phyloP scores from a whole-genome alignment of 2,888 invertebrate genomes.

The Notodonta ziczac region DNA sequence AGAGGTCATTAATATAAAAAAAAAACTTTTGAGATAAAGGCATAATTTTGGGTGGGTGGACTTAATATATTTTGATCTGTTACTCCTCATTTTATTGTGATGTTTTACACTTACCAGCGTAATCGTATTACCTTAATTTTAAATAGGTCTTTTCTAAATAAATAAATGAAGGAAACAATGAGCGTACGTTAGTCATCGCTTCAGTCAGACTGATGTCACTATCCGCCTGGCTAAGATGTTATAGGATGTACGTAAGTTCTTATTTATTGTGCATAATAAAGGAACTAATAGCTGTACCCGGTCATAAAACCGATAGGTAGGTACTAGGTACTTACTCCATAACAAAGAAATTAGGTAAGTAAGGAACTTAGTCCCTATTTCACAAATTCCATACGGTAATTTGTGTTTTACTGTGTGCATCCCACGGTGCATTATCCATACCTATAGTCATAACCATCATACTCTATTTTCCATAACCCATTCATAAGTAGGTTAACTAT shows the following conservation, averaged over 20 bases:
- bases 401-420: background rate
- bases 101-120: too few relatives aligned
- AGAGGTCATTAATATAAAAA: too few relatives aligned
- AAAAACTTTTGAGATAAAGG: too few relatives aligned
- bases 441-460: background rate
- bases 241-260: background rate
- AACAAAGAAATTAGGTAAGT: background rate
- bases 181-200: background rate
- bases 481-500: conserved; percentile 18
- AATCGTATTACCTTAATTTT: too few relatives aligned
- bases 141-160: too few relatives aligned
- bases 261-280: background rate
- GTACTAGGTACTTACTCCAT: background rate
- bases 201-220: background rate
- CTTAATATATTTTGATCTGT: too few relatives aligned
- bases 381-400: too few relatives aligned
- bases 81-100: too few relatives aligned
- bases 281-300: too few relatives aligned
- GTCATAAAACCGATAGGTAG: background rate
- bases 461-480: background rate
- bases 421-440: background rate
- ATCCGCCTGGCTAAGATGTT: background rate
- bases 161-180: conserved; percentile 4
- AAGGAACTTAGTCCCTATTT: too few relatives aligned
- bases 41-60: too few relatives aligned